phyloP scores from a whole-genome alignment of 1,140 invertebrate species.

The Charaxes varanes region DNA sequence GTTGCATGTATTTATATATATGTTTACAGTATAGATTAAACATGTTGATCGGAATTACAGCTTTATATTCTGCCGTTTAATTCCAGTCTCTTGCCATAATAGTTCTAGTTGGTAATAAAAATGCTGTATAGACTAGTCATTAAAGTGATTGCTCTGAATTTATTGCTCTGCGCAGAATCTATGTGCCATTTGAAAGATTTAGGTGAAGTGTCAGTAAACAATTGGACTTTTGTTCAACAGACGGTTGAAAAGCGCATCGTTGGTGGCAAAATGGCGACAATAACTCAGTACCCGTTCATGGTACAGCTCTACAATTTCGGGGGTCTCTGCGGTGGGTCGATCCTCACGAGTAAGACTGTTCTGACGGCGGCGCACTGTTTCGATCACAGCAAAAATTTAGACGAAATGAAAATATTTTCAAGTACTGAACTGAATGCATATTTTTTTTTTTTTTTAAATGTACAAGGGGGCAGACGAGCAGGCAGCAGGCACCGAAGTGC shows the following conservation, averaged over 20 bases:
- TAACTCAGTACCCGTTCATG: slow-evolving; percentile 27
- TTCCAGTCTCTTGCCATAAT: slow-evolving; percentile 1
- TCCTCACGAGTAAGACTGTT: slow-evolving; percentile 30
- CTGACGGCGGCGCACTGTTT: slow-evolving; percentile 43
- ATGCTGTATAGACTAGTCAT: slow-evolving; percentile 12
- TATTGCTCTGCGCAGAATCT: neutral
- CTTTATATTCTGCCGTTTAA: neutral
- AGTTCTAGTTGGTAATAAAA: slow-evolving; percentile 10
- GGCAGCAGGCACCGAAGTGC: no score
- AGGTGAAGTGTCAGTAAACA: slow-evolving; percentile 19
- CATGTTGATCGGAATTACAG: no score
- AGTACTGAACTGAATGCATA: no score
- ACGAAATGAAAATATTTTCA: slow-evolving; percentile 35
- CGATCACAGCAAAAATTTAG: slow-evolving; percentile 28
- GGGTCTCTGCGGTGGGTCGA: slow-evolving; percentile 31
- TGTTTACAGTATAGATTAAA: no score
- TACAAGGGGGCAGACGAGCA: no score
- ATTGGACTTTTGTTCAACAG: slow-evolving; percentile 19
- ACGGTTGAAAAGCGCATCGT: slow-evolving; percentile 25
- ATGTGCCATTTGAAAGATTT: slow-evolving; percentile 31
- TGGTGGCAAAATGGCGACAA: slow-evolving; percentile 20
- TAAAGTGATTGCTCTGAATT: slow-evolving; percentile 13
- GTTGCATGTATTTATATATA: no score
- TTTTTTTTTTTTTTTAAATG: no score
- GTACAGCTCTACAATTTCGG: slow-evolving; percentile 37